Evolutionary conservation across 2,888 invertebrate species (phyloP).

Genomic region (Calameuta filiformis): DNA sequence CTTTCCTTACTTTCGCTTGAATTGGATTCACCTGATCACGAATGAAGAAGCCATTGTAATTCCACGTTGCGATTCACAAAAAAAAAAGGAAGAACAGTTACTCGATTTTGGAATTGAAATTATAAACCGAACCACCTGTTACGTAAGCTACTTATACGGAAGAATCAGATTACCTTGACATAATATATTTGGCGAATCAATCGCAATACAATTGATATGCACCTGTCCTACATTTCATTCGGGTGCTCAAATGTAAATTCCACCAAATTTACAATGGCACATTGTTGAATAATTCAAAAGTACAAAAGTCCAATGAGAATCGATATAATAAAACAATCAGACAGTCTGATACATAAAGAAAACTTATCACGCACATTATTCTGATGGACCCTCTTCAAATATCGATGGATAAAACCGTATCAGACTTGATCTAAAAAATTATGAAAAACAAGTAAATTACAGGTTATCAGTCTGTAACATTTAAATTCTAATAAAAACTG

Average conservation of each 20-base stretch:
- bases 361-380: neutral
- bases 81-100: neutral
- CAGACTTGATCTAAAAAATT: too few species aligned
- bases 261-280: neutral
- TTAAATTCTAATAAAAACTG: neutral
- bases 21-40: neutral
- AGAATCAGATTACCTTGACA: neutral
- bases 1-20: neutral
- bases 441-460: too few species aligned
- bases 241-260: neutral
- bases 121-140: neutral
- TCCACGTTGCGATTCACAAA: neutral
- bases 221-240: slow-evolving; percentile 2
- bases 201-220: neutral
- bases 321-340: neutral
- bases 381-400: too few species aligned
- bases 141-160: neutral
- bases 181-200: neutral
- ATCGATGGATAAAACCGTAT: too few species aligned
- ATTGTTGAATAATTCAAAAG: neutral
- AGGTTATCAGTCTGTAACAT: neutral
- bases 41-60: neutral
- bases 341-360: neutral
- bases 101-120: neutral
- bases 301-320: neutral